Conservation (phyloP, 2,888 invertebrate genomes). For the Sphaerophoria taeniata region DNA sequence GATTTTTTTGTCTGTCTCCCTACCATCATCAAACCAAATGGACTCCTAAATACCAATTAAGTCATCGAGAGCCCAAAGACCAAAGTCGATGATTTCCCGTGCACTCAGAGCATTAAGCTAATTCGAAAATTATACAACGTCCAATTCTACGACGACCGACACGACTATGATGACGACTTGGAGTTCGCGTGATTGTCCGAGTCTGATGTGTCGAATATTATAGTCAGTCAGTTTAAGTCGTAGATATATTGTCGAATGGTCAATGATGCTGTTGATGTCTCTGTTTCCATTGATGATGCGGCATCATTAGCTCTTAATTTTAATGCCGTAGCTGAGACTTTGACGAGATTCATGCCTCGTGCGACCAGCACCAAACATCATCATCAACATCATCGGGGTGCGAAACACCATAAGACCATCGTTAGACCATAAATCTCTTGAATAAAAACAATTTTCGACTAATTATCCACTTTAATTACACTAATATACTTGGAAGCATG, state of each 20-base stretch:
- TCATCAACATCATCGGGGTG: constrained; percentile 14
- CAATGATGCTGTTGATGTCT: not conserved
- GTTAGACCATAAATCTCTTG: constrained; percentile 72
- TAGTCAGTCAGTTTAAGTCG: too few relatives aligned
- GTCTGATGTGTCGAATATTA: constrained; percentile 22
- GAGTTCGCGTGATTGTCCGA: constrained; percentile 59
- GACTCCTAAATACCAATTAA: constrained; percentile 73
- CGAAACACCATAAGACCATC: constrained; percentile 49
- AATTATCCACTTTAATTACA: constrained; percentile 73
- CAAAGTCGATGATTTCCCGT: constrained; percentile 53
- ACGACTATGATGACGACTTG: too few relatives aligned
- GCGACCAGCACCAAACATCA: constrained; percentile 16
- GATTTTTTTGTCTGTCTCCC: too few relatives aligned
- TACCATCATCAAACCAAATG: constrained; percentile 34
- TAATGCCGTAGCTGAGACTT: not conserved
- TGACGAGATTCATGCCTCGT: constrained; percentile 32
- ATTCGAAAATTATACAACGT: constrained; percentile 73
- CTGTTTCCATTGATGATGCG: constrained; percentile 19
- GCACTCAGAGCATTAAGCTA: constrained; percentile 71
- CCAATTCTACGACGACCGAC: not conserved
- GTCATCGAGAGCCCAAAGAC: constrained; percentile 49
- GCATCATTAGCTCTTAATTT: constrained; percentile 40
- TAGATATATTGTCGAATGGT: not conserved
- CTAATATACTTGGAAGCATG: constrained; percentile 67
- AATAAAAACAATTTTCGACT: constrained; percentile 72